Base-by-base conservation (phyloP, 2,888 invertebrate genomes). In the Fissipunctia ypsillon region DNA sequence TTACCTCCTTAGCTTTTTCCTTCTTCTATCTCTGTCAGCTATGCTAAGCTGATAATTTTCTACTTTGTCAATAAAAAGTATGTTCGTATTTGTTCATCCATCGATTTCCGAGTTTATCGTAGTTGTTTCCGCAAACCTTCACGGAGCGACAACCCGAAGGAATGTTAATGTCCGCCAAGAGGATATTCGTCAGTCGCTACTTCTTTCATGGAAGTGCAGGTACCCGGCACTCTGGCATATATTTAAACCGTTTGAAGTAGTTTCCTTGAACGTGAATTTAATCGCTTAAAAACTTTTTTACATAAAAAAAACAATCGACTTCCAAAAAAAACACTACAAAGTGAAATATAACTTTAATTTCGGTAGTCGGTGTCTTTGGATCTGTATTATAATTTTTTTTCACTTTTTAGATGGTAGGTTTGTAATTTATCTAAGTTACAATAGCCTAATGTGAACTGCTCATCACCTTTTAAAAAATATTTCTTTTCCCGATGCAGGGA, bases 51-150 rank as follows among this genome's bases (percentile, higher is more conserved):
- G 1, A 38, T 59, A 31, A 67, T 76, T 35, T 14, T 22, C 6
- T 9, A 54, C 14, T 14, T 7, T 38, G 52, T 52, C 22, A 38
- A 3, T 31, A 50, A 56, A 45, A 50, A 50, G 50, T 19, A 35
- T 28, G 31, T 52, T 60, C n/a, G 31, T 35, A 54, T 68, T 73
- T 25, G 35, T 70, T 59, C 38, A 54, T 56, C 41, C 50, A 59
- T 56, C 41, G n/a, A 67, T 70, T 76, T 67, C 79, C 70, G 54
- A 70, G 52, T 79, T 75, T 59, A 50, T 50, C n/a, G 54, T 22
- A 45, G 50, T 60, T 60, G 67, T 80, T 81, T 85, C 85, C 85
- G 77, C 73, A 73, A 85, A 84, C 85, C 85, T 85, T 85, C 81
- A 78, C 76, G 43, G 57, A 43, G 48, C 74, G 74, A 50, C 64